Percentiles rank a stretch among this genome's conserved stretches.
Evolutionary conservation across 2,113 vertebrate genomes (phyloP).

Genomic region (Zapornia atra): DNA sequence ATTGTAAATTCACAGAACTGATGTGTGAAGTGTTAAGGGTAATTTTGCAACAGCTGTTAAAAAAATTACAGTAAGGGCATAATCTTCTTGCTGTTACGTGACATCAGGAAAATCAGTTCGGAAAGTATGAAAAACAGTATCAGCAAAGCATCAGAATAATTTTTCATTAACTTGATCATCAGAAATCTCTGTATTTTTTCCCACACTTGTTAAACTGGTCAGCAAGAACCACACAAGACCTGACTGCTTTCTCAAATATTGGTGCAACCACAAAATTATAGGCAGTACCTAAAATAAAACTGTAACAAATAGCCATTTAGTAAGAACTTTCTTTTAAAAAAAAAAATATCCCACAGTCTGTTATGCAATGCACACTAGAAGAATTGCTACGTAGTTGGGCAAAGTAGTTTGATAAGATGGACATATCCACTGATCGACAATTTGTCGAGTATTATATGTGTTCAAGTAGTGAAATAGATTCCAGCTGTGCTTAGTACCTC

Average conservation of each 20-base stretch:
- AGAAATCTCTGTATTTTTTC: not conserved
- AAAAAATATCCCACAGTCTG: not conserved
- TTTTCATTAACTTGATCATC: not conserved
- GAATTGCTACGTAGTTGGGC: not conserved
- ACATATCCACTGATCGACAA: constrained; percentile 33
- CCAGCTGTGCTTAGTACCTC: constrained; percentile 58
- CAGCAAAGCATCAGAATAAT: not conserved
- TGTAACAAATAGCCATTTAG: not conserved
- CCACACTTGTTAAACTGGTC: not conserved
- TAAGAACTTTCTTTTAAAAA: not conserved
- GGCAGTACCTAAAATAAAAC: not conserved
- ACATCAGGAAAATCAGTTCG: not conserved
- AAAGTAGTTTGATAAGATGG: constrained; percentile 37
- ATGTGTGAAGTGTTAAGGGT: not conserved
- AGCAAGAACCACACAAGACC: not conserved
- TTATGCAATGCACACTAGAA: not conserved
- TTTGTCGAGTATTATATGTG: constrained; percentile 34
- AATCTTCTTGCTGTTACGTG: not conserved
- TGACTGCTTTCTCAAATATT: not conserved
- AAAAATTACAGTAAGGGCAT: not conserved
- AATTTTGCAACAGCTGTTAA: not conserved
- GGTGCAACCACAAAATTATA: not conserved
- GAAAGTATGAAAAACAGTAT: not conserved
- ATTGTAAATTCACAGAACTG: not conserved
- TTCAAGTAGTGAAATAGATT: constrained; percentile 49